Base-by-base conservation (phyloP, 1,140 invertebrate genomes). In the Phenacoccus solenopsis region DNA sequence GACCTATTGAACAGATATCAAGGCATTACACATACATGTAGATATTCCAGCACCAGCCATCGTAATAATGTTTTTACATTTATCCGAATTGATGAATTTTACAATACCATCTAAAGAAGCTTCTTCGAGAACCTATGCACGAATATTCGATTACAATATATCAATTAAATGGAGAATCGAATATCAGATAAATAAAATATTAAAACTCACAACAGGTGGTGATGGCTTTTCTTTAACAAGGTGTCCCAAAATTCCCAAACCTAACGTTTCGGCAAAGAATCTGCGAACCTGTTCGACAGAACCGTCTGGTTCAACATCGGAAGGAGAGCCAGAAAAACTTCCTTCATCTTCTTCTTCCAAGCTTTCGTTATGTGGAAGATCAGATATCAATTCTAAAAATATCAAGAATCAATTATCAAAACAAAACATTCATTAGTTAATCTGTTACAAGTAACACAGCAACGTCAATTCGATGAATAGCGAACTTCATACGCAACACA, bases 41-140 rank as follows among this genome's bases (percentile, higher is more conserved):
- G 94, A 96, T 75, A 97, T 96, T 69, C 95, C 95, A 74, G 94
- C 94, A 70, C 94, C 94, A 72, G 93, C 89, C 87, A 97, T 88
- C 20, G 91, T 93, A 69, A 97, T 89, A 68, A 98, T 88, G 75
- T 94, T 94, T 78, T 87, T 88, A 75, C 90, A 91, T 73, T 87
- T 85, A 20, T 84, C 84, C 74, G 83, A 84, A 73, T 90, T 83
- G 69, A 93, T 90, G 75, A 87, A 90, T 5, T 85, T 81, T 4
- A 25, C 59, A 10, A 64, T 64, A 3, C 59, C 59, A 20, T 64
- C 59, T 64, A 64, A 9, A 64, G 12, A 24, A 25, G 59, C 59
- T 64, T 64, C 59, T 3, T 64, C 59, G 2, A 64, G 20, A 10
- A 64, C 59, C 59, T 64, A 64, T 9, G n/a, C 32, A n/a, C 9